Conservation (phyloP, 2,888 invertebrate species). For the Erebia ligea region DNA sequence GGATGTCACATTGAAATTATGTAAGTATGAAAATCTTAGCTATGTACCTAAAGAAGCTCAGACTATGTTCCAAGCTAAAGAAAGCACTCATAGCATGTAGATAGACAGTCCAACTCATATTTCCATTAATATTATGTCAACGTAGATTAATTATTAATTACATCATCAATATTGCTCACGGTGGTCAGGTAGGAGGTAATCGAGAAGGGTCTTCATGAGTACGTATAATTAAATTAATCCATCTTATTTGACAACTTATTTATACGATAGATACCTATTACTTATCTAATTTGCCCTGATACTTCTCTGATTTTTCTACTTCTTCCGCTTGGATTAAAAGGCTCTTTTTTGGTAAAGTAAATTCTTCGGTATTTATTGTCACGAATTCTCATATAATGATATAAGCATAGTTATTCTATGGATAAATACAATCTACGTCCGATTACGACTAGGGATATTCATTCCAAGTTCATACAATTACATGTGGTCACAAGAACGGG, state of each 20-base stretch:
- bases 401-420: too few relatives aligned
- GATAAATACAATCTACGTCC: too few relatives aligned
- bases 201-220: conserved; percentile 2
- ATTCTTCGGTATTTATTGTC: too few relatives aligned
- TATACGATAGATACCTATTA: background rate
- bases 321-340: too few relatives aligned
- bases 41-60: background rate
- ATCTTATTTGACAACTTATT: conserved; percentile 6
- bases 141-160: conserved; percentile 16
- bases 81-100: background rate
- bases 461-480: too few relatives aligned
- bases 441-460: too few relatives aligned
- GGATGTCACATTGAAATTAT: background rate
- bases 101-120: background rate
- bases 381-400: too few relatives aligned
- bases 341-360: too few relatives aligned
- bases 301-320: too few relatives aligned
- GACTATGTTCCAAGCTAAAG: background rate
- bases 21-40: too few relatives aligned
- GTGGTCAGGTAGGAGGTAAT: conserved; percentile 3
- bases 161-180: conserved; percentile 17
- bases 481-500: too few relatives aligned
- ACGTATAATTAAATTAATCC: background rate
- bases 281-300: background rate
- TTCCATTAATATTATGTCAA: background rate